These are phyloP conservation scores for Volucella bombylans DNA, from an alignment of 2,888 invertebrate species.

Conservation along the genomic window DNA sequence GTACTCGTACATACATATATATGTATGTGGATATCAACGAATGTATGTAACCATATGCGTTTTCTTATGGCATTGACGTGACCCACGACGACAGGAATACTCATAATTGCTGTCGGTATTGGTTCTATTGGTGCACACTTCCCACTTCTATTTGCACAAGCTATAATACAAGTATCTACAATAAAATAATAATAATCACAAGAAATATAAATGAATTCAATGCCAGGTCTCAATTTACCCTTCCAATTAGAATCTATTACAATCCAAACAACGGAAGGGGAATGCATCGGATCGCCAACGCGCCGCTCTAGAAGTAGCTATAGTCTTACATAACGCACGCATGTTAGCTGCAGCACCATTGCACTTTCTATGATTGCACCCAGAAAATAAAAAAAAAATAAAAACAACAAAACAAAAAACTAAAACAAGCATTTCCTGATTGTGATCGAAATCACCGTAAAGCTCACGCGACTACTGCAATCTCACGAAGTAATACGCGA, in stretches of 20 bases:
- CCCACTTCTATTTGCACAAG: constrained; percentile 33
- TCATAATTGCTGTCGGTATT: not conserved
- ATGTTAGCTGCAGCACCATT: constrained; percentile 12
- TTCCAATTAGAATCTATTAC: constrained; percentile 54
- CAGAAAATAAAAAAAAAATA: constrained; percentile 9
- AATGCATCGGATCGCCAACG: constrained; percentile 19
- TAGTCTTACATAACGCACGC: constrained; percentile 61
- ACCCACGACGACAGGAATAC: constrained; percentile 16
- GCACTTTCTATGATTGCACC: constrained; percentile 9
- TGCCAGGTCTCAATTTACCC: constrained; percentile 59
- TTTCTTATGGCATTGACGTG: constrained; percentile 69
- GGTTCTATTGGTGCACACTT: constrained; percentile 16
- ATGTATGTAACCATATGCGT: constrained; percentile 7
- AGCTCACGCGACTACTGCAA: constrained; percentile 51
- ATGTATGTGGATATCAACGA: too few relatives aligned
- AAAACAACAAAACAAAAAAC: not conserved
- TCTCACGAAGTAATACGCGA: not conserved
- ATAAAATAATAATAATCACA: constrained; percentile 30
- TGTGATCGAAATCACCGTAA: constrained; percentile 41
- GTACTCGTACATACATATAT: not conserved
- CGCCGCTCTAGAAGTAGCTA: not conserved
- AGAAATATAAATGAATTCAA: constrained; percentile 53
- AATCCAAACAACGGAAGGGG: not conserved
- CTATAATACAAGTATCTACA: not conserved
- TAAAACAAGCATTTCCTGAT: constrained; percentile 56